These are phyloP conservation scores for Tenebrio molitor DNA, from an alignment of 1,140 invertebrate species.

Conservation along the genomic window DNA sequence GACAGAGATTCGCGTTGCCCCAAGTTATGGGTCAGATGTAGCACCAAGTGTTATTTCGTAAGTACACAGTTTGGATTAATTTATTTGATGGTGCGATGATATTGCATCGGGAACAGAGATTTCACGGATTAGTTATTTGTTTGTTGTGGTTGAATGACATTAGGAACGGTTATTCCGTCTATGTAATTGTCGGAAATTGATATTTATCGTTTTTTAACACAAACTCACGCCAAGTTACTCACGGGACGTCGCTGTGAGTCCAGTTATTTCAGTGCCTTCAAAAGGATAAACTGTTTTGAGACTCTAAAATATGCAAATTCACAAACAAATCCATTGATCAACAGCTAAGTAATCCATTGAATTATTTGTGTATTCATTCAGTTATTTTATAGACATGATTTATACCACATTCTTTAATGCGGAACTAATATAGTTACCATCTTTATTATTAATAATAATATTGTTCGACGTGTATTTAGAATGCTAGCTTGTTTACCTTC, in stretches of 20 bases:
- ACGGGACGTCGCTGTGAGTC: not conserved
- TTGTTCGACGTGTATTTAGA: constrained; percentile 1
- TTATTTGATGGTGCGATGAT: constrained; percentile 21
- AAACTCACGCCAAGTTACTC: constrained; percentile 1
- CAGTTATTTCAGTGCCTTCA: not conserved
- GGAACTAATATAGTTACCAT: constrained; percentile 18
- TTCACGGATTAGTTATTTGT: constrained; percentile 17
- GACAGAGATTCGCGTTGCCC: constrained; percentile 28
- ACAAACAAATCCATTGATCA: not conserved
- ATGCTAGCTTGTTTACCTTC: constrained; percentile 31
- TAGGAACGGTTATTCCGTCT: not conserved
- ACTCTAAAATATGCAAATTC: not conserved
- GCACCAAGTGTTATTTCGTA: constrained; percentile 34
- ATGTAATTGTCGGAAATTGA: constrained; percentile 12
- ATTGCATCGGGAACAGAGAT: constrained; percentile 8
- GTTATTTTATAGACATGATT: constrained; percentile 1
- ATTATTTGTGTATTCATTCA: not conserved
- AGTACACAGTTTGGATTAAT: constrained; percentile 31
- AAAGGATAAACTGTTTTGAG: not conserved
- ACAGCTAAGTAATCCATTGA: not conserved
- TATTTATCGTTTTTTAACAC: constrained; percentile 9
- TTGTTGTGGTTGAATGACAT: constrained; percentile 19
- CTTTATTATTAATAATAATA: constrained; percentile 27
- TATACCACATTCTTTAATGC: constrained; percentile 1
- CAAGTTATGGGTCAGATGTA: constrained; percentile 30